Base-by-base conservation (phyloP, 2,113 vertebrate genomes). In the Vulpes ferrilata region DNA sequence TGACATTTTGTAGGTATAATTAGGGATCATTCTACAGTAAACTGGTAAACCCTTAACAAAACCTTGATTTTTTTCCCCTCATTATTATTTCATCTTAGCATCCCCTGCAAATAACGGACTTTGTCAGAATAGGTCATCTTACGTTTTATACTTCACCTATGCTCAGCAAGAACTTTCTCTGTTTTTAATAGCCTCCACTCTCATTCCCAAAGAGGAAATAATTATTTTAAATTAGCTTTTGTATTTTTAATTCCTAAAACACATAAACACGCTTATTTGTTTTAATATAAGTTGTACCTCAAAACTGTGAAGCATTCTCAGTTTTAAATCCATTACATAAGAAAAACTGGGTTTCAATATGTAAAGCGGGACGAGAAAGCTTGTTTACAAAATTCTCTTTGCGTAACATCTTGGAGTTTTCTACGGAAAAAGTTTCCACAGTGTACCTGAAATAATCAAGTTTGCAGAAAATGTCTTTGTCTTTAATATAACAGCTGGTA, bases 401-500 rank as follows among this genome's bases (percentile, higher is more conserved):
- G 55, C 6, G 4, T 82, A 92, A 84, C 35, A 71, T 78, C 35
- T 78, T 35, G 20, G 59, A 43, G 22, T 25, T 3, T 3, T 57
- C 30, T 87, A 60, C 23, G 53, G 83, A 65, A 74, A 65, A 67
- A 74, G 57, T 5, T 22, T 81, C 82, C 38, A 84, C 9, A 20
- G 43, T 62, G 51, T 99, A 99, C 99, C 99, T 99, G 98, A 99
- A 99, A 98, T 99, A 99, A 98, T 99, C 99, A 78, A 99, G 99
- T 98, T 99, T 99, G 98, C 99, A 99, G 99, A 99, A 99, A 96
- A 99, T 99, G 98, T 99, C 99, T 97, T 99, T 99, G 71, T 99
- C 99, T 99, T 99, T 99, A 98, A 99, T 99, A 96, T 99, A 99
- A 93, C 99, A 99, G 98, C 99, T 99, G 53, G 99, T 99, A 85